Evolutionary conservation across 2,888 invertebrate genomes (phyloP).

Genomic region (Sialis lutaria): DNA sequence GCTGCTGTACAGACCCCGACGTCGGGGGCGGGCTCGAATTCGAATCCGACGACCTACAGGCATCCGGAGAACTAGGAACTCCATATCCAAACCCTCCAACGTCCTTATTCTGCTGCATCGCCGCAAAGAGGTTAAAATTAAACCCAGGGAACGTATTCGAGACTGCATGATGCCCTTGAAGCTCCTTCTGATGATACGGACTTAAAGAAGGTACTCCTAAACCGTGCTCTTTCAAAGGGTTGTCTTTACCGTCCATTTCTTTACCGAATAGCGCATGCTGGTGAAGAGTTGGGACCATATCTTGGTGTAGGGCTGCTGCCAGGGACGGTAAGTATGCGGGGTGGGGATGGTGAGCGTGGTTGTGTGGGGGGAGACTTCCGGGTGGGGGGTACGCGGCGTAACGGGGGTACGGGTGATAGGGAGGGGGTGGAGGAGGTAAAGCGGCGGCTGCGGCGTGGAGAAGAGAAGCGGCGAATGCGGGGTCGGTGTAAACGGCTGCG

Average conservation of each 20-base stretch:
- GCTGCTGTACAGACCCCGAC: conserved; percentile 10
- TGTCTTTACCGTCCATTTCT: conserved; percentile 20
- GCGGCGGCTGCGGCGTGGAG: conserved; percentile 72
- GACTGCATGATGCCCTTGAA: background rate
- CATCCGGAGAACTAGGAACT: conserved; percentile 16
- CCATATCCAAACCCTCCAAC: background rate
- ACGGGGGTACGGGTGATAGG: conserved; percentile 36
- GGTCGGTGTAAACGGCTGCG: conserved; percentile 85
- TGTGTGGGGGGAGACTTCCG: conserved; percentile 18
- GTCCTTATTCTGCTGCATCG: conserved; percentile 7
- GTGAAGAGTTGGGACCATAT: conserved; percentile 13
- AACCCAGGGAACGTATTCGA: background rate
- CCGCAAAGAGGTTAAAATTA: background rate
- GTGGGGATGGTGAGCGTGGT: conserved; percentile 16
- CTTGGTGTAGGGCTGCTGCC: conserved; percentile 16
- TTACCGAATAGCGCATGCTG: conserved; percentile 5
- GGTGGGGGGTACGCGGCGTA: conserved; percentile 34
- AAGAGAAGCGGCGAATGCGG: conserved; percentile 81
- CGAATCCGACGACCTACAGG: conserved; percentile 17
- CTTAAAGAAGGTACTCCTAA: conserved; percentile 21
- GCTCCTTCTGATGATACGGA: conserved; percentile 5
- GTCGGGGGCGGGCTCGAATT: conserved; percentile 22
- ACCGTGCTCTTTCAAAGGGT: conserved; percentile 22
- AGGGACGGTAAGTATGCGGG: conserved; percentile 31
- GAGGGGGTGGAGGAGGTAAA: conserved; percentile 35